A percentile compares a stretch with the other conserved stretches of the same genome.
These are phyloP conservation scores for Neodiprion fabricii DNA, from an alignment of 1,140 invertebrate species.

Conservation along the genomic window DNA sequence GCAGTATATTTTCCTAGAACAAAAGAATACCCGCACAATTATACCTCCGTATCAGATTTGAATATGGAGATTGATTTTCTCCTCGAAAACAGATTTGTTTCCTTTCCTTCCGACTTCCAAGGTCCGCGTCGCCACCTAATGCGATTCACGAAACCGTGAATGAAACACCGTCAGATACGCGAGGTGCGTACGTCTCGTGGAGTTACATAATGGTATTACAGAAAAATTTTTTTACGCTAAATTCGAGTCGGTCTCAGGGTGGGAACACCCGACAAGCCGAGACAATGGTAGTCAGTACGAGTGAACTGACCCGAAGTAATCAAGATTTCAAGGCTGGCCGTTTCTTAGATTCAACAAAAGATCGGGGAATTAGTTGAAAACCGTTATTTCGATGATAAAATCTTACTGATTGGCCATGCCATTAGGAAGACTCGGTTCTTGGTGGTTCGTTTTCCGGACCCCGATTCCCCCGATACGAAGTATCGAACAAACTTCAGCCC, in stretches of 20 bases:
- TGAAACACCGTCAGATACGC: background rate
- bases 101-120: too few relatives aligned
- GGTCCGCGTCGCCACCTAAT: background rate
- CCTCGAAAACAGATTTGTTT: too few relatives aligned
- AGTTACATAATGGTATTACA: background rate
- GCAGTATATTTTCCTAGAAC: slow-evolving; percentile 84
- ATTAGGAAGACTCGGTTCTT: too few relatives aligned
- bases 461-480: too few relatives aligned
- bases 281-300: background rate
- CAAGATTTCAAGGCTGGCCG: background rate
- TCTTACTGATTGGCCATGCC: too few relatives aligned
- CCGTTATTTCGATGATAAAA: too few relatives aligned
- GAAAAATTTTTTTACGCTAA: background rate
- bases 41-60: too few relatives aligned
- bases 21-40: slow-evolving; percentile 17
- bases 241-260: background rate
- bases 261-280: background rate
- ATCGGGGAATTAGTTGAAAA: too few relatives aligned
- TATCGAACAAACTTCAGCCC: too few relatives aligned
- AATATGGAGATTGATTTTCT: too few relatives aligned
- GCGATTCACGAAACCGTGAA: background rate
- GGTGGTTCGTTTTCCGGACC: too few relatives aligned
- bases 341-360: too few relatives aligned
- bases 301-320: slow-evolving; percentile 1
- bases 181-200: background rate